Evolutionary conservation across 92 coral and sea anemone genomes (phyloP).

Genomic region (Diadumene lineata): DNA sequence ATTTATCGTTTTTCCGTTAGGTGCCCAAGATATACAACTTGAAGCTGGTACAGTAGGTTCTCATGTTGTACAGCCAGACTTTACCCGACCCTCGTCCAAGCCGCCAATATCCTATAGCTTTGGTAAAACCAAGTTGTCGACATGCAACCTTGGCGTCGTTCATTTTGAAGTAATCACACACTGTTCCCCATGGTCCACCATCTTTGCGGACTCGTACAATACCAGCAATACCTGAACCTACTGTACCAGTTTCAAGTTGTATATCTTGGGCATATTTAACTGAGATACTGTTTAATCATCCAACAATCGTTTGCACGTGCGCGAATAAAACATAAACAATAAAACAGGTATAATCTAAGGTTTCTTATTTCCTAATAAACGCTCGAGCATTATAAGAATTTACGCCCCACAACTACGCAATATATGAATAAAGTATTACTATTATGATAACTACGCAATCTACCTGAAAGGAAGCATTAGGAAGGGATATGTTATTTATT

Average conservation of each 20-base stretch:
- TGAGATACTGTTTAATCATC: not conserved
- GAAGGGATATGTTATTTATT: too few species aligned
- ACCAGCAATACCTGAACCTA: not conserved
- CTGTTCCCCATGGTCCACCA: not conserved
- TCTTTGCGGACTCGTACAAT: not conserved
- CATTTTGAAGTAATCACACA: not conserved
- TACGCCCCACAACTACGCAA: too few species aligned
- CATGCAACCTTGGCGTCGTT: not conserved
- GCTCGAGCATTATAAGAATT: too few species aligned
- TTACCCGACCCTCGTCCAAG: not conserved
- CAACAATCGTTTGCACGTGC: too few species aligned
- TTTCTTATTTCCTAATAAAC: too few species aligned
- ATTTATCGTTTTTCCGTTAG: too few species aligned
- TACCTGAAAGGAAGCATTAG: too few species aligned
- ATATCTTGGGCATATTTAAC: not conserved
- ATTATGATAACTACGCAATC: too few species aligned
- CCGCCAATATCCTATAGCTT: not conserved
- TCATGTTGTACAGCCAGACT: not conserved
- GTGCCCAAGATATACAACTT: too few species aligned
- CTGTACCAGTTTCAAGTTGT: not conserved
- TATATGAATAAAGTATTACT: too few species aligned
- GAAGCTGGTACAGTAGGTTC: not conserved
- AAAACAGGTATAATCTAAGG: too few species aligned
- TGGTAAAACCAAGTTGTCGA: not conserved
- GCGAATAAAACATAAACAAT: too few species aligned